Evolutionary conservation across 2,113 vertebrate species (phyloP), one percentile per base, ranked within the genome.

Genomic region (Clarias batrachus): DNA sequence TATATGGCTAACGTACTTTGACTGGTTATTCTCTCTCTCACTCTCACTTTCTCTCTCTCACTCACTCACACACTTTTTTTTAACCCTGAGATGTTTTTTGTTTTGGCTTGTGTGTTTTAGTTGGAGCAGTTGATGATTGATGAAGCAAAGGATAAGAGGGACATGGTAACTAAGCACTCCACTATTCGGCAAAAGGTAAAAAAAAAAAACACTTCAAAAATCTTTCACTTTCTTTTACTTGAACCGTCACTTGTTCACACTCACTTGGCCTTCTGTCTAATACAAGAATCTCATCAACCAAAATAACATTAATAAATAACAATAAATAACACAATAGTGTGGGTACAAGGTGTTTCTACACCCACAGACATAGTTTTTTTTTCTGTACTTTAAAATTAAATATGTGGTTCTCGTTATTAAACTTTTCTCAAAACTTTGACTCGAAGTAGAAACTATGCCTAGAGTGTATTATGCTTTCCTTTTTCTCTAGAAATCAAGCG

Each of bases 121-220:
- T 95, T 99, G 96, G 97, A 99, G 94, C 96, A 94, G 93, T 94
- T 99, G 93, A 96, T 97, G 94, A 92, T 96, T 80, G 97, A 98
- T 93, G 96, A 97, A 90, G 96, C 97, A 82, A 97, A 96, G 93
- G 97, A 99, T 94, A 98, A 97, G 93, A 95, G 96, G 90, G 97
- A 97, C 90, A 99, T 99, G 97, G 98, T 99, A 88, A 96, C 96
- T 90, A 99, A 98, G 87, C 98, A 99, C 93, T 99, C 98, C 87
- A 99, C 98, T 89, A 99, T 99, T 92, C 98, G 98, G 68, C 97
- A 99, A 94, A 99, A 99, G 97, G 98, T 99, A 96, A 81, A 81
- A 33, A 71, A 33, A 3, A 62, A 41, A 65, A 83, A 16, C 10
- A 7, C 23, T 65, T 3, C 25, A 21, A 17, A 66, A 21, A 60